Base-by-base conservation (phyloP, 2,888 invertebrate genomes). In the Cyclophora punctaria region DNA sequence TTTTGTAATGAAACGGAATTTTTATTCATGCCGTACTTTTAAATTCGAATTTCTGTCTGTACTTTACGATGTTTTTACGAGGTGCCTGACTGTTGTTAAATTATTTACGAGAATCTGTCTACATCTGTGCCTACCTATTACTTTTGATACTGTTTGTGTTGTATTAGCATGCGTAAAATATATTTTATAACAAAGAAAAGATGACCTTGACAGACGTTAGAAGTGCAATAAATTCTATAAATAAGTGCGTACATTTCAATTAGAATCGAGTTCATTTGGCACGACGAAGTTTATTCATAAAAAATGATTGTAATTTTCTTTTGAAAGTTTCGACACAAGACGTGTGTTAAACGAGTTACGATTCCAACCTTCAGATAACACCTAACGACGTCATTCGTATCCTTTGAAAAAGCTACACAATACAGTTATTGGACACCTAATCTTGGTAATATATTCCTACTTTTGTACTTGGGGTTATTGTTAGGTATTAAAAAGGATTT, bases 371-470 rank as follows among this genome's bases (percentile, higher is more conserved):
- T 60, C 54, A 67, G 64, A 69, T 69, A 70, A 63, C 62, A 50
- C 56, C 58, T 63, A 64, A 69, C 57, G 64, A 62, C 60, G 58
- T 59, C 62, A 60, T 67, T 67, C 60, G 52, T 57, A 53, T 59
- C 63, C 62, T 58, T 56, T 53, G 56, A 34, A 44, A 20, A 34
- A 44, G 5, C 44, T 57, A 58, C 60, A 63, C 58, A 58, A 59
- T 55, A 40, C 46, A 48, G 50, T 52, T 56, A 65, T 60, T 60
- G 57, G 62, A 64, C 61, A 60, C 58, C 57, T 59, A 60, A 65
- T 63, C 57, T 48, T 35, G 37, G 37, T 5, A 5, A 37, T 37
- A 37, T 37, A 37, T 37, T 37, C 37, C 5, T 40, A 51, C 46
- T 48, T 51, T 34, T 53, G 42, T 48, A 50, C 44, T 41, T 43